Evolutionary conservation across 1,140 invertebrate genomes (phyloP).

Genomic region (Ladona fulva): DNA sequence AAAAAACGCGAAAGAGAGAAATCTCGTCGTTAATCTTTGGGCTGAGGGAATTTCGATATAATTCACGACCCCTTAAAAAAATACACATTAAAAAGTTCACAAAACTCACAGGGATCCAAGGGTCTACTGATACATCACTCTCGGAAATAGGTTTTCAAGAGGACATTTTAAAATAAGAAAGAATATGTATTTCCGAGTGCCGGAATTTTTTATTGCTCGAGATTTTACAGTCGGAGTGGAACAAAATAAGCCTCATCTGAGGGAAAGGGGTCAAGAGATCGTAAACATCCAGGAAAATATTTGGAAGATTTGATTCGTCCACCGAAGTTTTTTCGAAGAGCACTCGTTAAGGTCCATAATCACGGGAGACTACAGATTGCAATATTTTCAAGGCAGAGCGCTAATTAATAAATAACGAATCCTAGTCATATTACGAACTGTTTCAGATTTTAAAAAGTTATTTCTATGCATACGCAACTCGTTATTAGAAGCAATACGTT

Average conservation of each 20-base stretch:
- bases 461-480: no score
- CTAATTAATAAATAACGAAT: no score
- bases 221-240: neutral
- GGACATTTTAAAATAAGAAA: neutral
- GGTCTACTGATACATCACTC: constrained; percentile 20
- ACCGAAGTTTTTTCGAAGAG: no score
- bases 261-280: neutral
- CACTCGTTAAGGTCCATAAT: no score
- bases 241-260: neutral
- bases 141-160: constrained; percentile 16
- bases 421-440: no score
- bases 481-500: no score
- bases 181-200: no score
- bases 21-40: neutral
- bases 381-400: no score
- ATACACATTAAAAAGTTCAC: neutral
- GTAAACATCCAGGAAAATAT: neutral
- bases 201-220: no score
- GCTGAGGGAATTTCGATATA: neutral
- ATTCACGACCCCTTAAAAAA: neutral
- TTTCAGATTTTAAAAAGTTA: no score
- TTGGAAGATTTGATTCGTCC: no score
- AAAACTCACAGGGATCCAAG: constrained; percentile 17
- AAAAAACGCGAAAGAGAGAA: neutral
- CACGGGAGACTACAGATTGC: no score